Base-by-base conservation (phyloP, 2,797 vertebrate species). In the Neoniphon sammara region DNA sequence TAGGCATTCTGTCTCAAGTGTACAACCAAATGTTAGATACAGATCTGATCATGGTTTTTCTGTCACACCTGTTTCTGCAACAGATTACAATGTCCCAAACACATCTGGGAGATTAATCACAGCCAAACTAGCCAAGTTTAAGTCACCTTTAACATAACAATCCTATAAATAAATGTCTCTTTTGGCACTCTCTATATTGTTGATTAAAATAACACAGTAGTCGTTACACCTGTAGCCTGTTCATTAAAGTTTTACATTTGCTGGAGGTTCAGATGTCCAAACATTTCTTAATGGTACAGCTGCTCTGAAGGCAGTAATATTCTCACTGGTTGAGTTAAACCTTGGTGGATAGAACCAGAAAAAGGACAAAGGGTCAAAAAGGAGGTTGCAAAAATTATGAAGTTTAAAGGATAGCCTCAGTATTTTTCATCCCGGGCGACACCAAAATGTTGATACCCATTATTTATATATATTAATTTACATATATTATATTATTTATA, bases 41-140 rank as follows among this genome's bases (percentile, higher is more conserved):
- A 15, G 54, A 46, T 73, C 70, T 49, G 61, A 76, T 17, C 71
- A 75, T 65, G 74, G 53, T 67, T 44, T 25, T 31, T 65, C 58
- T 44, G 66, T 80, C 64, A 63, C 42, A 15, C 42, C 58, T 21
- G 73, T 67, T 67, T 70, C 36, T 39, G 5, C 12, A 44, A 44
- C 42, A 23, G 61, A 56, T 44, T 21, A 20, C 15, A 53, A 20
- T 59, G 0, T 42, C 7, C 60, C 46, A 2, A n/a, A n/a, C 20
- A 42, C 39, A 42, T 34, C 31, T 34, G 31, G 12, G 39, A 42
- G 39, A 11, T 42, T 14, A 44, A 17, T 44, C 15, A 44, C 14
- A 44, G 14, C 42, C 7, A 36, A 36, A 42, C 39, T 42, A 44
- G 11, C 11, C 36, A 39, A 11, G 11, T 39, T 39, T 39, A 9